Conservation (phyloP, 2,888 invertebrate genomes). For the Drosophila stalkeri region DNA sequence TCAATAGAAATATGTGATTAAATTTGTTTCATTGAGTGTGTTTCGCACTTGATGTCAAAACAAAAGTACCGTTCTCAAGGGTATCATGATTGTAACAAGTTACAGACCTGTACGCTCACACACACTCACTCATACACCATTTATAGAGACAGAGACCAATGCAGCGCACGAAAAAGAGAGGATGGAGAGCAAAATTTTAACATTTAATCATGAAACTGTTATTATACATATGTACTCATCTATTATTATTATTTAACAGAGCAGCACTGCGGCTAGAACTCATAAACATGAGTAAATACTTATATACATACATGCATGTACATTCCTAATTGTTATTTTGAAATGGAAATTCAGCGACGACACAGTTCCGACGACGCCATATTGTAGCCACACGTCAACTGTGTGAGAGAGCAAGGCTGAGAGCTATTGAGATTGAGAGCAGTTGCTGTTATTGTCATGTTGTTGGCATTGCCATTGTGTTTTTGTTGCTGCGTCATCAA, state of each 20-base stretch:
- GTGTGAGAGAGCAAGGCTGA: conserved; percentile 46
- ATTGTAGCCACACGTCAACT: conserved; percentile 61
- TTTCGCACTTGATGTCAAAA: background rate
- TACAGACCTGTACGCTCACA: conserved; percentile 8
- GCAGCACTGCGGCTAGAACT: conserved; percentile 3
- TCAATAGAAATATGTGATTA: background rate
- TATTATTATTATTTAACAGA: conserved; percentile 9
- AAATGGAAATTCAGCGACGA: conserved; percentile 69
- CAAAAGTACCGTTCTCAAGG: background rate
- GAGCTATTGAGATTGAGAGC: conserved; percentile 49
- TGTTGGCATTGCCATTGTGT: conserved; percentile 66
- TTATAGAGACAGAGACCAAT: conserved; percentile 70
- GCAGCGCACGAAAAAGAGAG: conserved; percentile 44
- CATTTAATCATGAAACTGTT: conserved; percentile 13
- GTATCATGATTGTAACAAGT: conserved; percentile 22
- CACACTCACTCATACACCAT: background rate
- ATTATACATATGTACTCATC: background rate
- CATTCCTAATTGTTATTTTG: conserved; percentile 48
- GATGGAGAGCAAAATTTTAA: conserved; percentile 12
- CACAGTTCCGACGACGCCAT: conserved; percentile 77
- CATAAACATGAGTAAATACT: conserved; percentile 24
- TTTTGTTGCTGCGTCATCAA: conserved; percentile 78
- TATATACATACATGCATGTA: background rate
- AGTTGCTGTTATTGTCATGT: conserved; percentile 56
- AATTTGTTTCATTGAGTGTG: background rate